phyloP scores from a whole-genome alignment of 2,888 invertebrate species.

The Cheilosia soror region DNA sequence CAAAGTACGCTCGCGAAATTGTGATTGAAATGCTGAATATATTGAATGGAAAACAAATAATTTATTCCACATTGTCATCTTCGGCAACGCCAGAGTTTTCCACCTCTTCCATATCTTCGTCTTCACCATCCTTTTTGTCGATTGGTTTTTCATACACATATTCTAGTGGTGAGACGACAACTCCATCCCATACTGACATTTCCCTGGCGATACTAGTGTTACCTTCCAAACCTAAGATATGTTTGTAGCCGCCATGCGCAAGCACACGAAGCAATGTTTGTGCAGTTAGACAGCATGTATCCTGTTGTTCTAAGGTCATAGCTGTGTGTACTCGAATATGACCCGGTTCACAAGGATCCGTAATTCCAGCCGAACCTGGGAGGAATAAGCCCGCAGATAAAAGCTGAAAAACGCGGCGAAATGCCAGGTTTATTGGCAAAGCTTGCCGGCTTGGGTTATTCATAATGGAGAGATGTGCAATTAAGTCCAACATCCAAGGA shows the following conservation, averaged over 20 bases:
- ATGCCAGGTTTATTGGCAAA: constrained; percentile 95
- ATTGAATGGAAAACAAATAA: background rate
- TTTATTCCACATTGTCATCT: constrained; percentile 80
- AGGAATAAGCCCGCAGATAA: constrained; percentile 97
- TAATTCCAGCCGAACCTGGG: constrained; percentile 95
- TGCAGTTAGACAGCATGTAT: constrained; percentile 96
- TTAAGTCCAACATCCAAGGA: constrained; percentile 98
- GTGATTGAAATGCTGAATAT: too few species aligned
- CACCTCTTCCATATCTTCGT: constrained; percentile 87
- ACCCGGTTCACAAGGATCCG: constrained; percentile 97
- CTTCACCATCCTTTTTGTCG: constrained; percentile 90
- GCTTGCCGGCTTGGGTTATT: constrained; percentile 97
- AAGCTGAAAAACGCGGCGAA: constrained; percentile 94
- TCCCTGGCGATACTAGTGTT: constrained; percentile 87
- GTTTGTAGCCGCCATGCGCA: constrained; percentile 96
- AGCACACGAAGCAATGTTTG: constrained; percentile 94
- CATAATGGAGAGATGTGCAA: constrained; percentile 98
- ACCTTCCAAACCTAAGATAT: constrained; percentile 89
- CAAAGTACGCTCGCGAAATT: too few species aligned
- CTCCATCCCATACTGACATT: constrained; percentile 98
- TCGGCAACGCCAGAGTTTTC: constrained; percentile 84
- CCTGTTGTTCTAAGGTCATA: constrained; percentile 95
- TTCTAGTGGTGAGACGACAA: constrained; percentile 97
- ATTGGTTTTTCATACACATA: constrained; percentile 93
- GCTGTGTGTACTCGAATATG: constrained; percentile 95